Conservation (phyloP, 1,140 invertebrate genomes). For the Sycobia sp. region DNA sequence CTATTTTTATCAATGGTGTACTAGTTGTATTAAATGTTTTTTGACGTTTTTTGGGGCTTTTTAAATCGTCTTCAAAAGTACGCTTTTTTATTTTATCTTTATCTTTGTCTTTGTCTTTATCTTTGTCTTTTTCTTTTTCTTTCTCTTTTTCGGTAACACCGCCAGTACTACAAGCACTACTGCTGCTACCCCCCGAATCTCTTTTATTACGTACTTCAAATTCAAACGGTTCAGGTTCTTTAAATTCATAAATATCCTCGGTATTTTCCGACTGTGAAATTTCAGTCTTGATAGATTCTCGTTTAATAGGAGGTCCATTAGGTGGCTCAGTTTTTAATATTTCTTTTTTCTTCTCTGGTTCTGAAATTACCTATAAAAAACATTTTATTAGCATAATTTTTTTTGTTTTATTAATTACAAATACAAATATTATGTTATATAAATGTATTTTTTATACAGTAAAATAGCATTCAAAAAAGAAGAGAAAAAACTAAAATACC, state of each 20-base stretch:
- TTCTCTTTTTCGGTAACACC: neutral
- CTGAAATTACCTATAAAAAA: slow-evolving; percentile 2
- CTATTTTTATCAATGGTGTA: slow-evolving; percentile 40
- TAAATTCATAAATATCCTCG: slow-evolving; percentile 86
- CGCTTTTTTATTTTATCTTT: slow-evolving; percentile 59
- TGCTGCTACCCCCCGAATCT: slow-evolving; percentile 43
- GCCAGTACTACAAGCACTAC: slow-evolving; percentile 1
- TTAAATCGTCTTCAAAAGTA: slow-evolving; percentile 53
- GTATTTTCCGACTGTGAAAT: slow-evolving; percentile 49
- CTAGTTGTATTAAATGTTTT: slow-evolving; percentile 38
- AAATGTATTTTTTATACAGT: no score
- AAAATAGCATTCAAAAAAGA: no score
- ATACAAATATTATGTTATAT: no score
- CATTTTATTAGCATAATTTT: no score
- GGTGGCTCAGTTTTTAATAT: slow-evolving; percentile 41
- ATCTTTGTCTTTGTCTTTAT: slow-evolving; percentile 37
- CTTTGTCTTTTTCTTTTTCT: slow-evolving; percentile 4
- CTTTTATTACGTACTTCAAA: slow-evolving; percentile 71
- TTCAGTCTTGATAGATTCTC: slow-evolving; percentile 44
- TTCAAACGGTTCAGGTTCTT: slow-evolving; percentile 85
- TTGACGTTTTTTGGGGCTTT: slow-evolving; percentile 56
- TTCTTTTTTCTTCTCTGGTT: slow-evolving; percentile 33
- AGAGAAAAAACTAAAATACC: no score
- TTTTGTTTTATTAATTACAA: no score
- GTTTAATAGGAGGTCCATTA: slow-evolving; percentile 11